Percentiles rank a stretch among this genome's conserved stretches.
Conservation (phyloP, 2,113 vertebrate genomes). For the Ptyas mucosa region DNA sequence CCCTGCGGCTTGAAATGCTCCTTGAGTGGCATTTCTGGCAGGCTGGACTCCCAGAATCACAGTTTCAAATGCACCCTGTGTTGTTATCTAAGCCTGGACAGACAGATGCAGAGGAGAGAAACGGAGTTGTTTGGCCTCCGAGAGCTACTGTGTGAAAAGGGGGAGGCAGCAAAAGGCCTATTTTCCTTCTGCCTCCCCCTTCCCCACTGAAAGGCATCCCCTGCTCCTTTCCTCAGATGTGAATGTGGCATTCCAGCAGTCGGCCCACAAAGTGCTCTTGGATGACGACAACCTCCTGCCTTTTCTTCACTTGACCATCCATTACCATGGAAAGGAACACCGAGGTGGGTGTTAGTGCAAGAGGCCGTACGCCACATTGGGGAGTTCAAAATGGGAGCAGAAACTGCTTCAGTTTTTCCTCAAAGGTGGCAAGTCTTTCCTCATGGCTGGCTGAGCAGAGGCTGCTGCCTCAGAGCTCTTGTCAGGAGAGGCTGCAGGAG, state of each 20-base stretch:
- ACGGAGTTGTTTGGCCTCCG: neutral
- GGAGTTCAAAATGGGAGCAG: neutral
- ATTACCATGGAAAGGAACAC: slow-evolving; percentile 90
- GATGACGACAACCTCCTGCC: slow-evolving; percentile 97
- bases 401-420: neutral
- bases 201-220: neutral
- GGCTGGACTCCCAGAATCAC: neutral
- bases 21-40: neutral
- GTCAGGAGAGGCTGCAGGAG: neutral
- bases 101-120: neutral
- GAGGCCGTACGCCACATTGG: neutral
- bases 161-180: neutral
- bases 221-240: slow-evolving; percentile 75
- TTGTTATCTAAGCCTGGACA: neutral
- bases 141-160: too few species aligned
- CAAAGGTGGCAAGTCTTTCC: neutral
- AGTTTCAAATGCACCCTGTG: fast-evolving
- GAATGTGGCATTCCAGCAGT: slow-evolving; percentile 96
- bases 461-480: neutral
- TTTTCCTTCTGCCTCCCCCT: neutral
- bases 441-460: neutral
- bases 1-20: neutral
- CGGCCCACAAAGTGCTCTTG: slow-evolving; percentile 91
- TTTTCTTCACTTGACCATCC: slow-evolving; percentile 89
- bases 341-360: slow-evolving; percentile 75